Percentiles rank a stretch among this genome's conserved stretches.
phyloP scores from a whole-genome alignment of 2,797 vertebrate genomes.

The Botia almorhae region DNA sequence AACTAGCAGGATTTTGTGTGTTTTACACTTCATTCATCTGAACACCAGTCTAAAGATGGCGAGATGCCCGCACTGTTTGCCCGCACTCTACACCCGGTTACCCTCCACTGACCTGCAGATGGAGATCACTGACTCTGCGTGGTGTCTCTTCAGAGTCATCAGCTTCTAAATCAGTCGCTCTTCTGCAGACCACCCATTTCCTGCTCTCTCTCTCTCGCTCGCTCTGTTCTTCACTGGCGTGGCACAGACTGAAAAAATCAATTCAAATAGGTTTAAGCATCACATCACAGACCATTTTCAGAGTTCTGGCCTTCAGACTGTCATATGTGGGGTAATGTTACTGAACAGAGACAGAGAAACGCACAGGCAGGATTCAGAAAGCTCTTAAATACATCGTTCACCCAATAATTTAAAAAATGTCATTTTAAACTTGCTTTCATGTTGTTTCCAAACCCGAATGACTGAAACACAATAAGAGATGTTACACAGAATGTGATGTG shows the following conservation, averaged over 20 bases:
- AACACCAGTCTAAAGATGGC: background rate
- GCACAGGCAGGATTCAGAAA: conserved; percentile 6
- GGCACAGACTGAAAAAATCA: conserved; percentile 51
- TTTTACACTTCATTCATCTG: background rate
- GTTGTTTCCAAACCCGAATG: background rate
- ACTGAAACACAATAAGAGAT: background rate
- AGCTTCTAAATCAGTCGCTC: background rate
- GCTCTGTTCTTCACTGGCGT: background rate
- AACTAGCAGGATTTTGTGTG: background rate
- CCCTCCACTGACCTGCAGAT: background rate
- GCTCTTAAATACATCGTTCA: background rate
- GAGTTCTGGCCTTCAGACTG: conserved; percentile 43
- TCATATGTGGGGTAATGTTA: conserved; percentile 40
- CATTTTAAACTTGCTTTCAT: background rate
- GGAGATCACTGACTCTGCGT: background rate
- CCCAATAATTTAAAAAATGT: background rate
- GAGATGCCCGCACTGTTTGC: background rate
- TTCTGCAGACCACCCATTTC: background rate
- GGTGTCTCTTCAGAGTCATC: background rate
- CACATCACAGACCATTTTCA: conserved; percentile 52
- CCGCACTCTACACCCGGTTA: background rate
- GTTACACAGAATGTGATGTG: no score
- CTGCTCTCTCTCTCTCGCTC: background rate
- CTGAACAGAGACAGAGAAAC: conserved; percentile 12
- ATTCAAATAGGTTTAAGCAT: conserved; percentile 58